Evolutionary conservation across 2,113 vertebrate species (phyloP).

Genomic region (Periophthalmus modestus): DNA sequence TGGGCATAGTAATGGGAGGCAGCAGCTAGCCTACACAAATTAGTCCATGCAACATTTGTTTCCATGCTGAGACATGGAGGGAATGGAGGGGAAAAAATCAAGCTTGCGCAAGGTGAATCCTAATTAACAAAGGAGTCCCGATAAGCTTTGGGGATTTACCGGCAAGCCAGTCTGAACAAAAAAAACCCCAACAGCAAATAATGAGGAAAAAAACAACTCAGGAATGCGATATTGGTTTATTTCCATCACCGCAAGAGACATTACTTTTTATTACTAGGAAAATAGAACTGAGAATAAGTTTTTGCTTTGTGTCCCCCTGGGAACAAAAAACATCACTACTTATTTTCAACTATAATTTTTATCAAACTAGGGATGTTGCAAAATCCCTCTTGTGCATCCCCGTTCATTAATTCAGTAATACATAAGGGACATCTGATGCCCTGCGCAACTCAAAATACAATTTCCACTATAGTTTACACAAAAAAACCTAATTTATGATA

Average conservation of each 20-base stretch:
- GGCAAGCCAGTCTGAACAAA: slow-evolving; percentile 10
- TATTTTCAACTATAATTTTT: slow-evolving; percentile 9
- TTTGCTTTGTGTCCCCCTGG: neutral
- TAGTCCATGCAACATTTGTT: slow-evolving; percentile 34
- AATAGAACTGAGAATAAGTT: slow-evolving; percentile 2
- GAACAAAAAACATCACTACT: neutral
- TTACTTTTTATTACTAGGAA: slow-evolving; percentile 13
- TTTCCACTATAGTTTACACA: neutral
- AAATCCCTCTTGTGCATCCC: neutral
- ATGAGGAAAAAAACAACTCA: slow-evolving; percentile 6
- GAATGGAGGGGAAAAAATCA: slow-evolving; percentile 21
- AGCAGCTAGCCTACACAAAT: slow-evolving; percentile 34
- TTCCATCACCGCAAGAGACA: neutral
- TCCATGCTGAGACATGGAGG: slow-evolving; percentile 8
- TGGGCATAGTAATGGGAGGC: slow-evolving; percentile 27
- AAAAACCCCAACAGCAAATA: slow-evolving; percentile 41
- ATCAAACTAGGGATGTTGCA: neutral
- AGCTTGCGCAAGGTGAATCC: slow-evolving; percentile 41
- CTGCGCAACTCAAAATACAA: neutral
- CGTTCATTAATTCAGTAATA: neutral
- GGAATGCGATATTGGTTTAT: slow-evolving; percentile 7
- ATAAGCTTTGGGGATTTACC: slow-evolving; percentile 53
- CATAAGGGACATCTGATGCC: neutral
- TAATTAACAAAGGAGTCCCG: slow-evolving; percentile 62
- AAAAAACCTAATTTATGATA: neutral